These are phyloP conservation scores for Sternarchorhynchus goeldii DNA, from an alignment of 2,797 vertebrate genomes.

Conservation along the genomic window DNA sequence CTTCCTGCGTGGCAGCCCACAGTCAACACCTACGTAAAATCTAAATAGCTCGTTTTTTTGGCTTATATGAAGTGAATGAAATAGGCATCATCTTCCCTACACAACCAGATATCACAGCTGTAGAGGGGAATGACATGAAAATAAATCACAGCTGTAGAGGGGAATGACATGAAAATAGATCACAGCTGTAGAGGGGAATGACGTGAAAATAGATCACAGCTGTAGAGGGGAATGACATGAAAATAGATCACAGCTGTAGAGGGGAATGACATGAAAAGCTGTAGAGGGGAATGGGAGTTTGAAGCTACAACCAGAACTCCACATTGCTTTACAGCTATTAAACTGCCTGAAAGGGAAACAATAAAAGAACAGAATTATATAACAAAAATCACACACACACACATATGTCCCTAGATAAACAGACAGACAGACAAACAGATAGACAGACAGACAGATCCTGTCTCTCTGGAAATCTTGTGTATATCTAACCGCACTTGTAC, in stretches of 20 bases:
- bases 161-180: not conserved
- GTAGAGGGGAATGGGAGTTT: not conserved
- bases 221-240: not conserved
- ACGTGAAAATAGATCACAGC: too few species aligned
- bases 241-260: not conserved
- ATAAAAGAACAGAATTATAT: slow-evolving; percentile 8
- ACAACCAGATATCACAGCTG: not conserved
- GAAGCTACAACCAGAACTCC: not conserved
- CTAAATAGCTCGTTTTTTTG: not conserved
- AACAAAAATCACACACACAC: not conserved
- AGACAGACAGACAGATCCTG: too few species aligned
- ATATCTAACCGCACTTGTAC: too few species aligned
- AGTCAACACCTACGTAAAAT: not conserved
- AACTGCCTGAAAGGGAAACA: not conserved
- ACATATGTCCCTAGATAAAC: too few species aligned
- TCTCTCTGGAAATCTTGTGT: too few species aligned
- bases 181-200: too few species aligned
- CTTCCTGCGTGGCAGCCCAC: slow-evolving; percentile 60
- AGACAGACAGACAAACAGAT: too few species aligned
- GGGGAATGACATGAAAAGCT: not conserved
- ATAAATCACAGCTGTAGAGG: too few species aligned
- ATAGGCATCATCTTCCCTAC: slow-evolving; percentile 4
- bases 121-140: too few species aligned
- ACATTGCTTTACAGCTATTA: not conserved
- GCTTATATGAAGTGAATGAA: slow-evolving; percentile 20